Percentiles rank a stretch among this genome's conserved stretches.
Conservation (phyloP, 2,113 vertebrate species). For the Stegostoma tigrinum region DNA sequence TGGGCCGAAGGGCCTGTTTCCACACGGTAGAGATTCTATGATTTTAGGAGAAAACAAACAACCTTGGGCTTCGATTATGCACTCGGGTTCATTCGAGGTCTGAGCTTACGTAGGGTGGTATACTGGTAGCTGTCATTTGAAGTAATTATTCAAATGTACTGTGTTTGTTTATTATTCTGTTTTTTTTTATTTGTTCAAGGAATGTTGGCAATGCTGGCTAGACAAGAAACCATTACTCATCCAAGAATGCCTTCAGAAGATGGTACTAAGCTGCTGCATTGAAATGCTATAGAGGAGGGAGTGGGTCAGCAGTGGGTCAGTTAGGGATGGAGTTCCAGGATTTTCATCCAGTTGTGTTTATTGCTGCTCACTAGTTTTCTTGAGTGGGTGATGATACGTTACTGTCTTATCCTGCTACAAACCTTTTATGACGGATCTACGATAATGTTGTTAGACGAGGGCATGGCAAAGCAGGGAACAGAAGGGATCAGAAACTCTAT, state of each 20-base stretch:
- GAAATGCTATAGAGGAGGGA: no score
- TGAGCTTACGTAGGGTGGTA: neutral
- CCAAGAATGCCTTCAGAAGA: no score
- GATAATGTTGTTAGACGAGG: neutral
- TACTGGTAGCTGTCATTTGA: neutral
- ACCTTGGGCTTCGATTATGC: neutral
- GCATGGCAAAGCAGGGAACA: neutral
- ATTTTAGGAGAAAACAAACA: neutral
- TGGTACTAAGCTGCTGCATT: no score
- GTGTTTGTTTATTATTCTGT: neutral
- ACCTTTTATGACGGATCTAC: neutral
- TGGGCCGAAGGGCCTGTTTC: no score
- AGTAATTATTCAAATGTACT: neutral
- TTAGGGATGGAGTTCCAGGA: no score
- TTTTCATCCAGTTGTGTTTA: neutral
- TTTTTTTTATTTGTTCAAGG: no score
- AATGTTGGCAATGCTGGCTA: no score
- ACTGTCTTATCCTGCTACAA: neutral
- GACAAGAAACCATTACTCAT: no score
- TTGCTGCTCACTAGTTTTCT: neutral
- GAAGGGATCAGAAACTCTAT: neutral
- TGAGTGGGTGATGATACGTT: neutral
- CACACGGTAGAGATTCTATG: no score
- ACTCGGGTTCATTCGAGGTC: neutral
- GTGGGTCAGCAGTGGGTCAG: no score